phyloP scores from a whole-genome alignment of 23 tunicate genomes.

The Halocynthia aurantium region DNA sequence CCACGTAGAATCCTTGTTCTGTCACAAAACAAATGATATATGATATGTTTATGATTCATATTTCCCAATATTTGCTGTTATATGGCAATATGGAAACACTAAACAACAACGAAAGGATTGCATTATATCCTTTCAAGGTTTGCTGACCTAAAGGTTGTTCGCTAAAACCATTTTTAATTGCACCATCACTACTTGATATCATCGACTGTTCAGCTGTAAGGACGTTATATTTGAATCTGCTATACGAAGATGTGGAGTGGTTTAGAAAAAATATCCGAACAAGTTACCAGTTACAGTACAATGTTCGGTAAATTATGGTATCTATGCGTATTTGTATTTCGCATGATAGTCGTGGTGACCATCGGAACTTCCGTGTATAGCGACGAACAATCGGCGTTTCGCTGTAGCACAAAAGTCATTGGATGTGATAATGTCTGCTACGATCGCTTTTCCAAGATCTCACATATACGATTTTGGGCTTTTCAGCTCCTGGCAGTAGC shows the following conservation, averaged over 20 bases:
- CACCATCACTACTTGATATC: too few relatives aligned
- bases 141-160: too few relatives aligned
- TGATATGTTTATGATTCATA: too few relatives aligned
- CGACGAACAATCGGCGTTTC: constrained; percentile 88
- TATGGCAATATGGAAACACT: too few relatives aligned
- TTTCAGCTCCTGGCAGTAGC: constrained; percentile 73
- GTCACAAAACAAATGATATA: too few relatives aligned
- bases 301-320: constrained; percentile 61
- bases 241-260: constrained; percentile 44
- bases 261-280: constrained; percentile 54
- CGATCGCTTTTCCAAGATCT: constrained; percentile 84
- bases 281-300: constrained; percentile 61
- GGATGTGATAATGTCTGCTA: constrained; percentile 98
- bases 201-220: too few relatives aligned
- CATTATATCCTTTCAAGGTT: too few relatives aligned
- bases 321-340: constrained; percentile 64
- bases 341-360: constrained; percentile 63
- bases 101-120: too few relatives aligned
- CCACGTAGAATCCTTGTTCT: too few relatives aligned
- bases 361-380: constrained; percentile 74
- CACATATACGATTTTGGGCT: constrained; percentile 93
- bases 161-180: too few relatives aligned
- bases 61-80: too few relatives aligned
- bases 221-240: too few relatives aligned
- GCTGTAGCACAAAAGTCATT: constrained; percentile 86